A percentile compares a stretch with the other conserved stretches of the same genome.
These are phyloP conservation scores for Misgurnus anguillicaudatus DNA, from an alignment of 2,113 vertebrate genomes.

Conservation along the genomic window DNA sequence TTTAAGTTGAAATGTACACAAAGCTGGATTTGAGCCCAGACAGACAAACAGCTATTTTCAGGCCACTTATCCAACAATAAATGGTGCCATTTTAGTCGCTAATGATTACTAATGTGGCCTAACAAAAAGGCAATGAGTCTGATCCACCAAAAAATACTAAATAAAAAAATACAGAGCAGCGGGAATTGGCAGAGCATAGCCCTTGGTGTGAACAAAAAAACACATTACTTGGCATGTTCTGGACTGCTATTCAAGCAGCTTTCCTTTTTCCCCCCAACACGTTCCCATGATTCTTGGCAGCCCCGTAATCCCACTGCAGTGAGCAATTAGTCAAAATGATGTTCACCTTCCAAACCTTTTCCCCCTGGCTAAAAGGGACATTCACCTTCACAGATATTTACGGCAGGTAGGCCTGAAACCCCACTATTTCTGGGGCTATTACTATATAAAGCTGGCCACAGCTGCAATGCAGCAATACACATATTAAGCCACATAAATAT, in stretches of 20 bases:
- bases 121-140: neutral
- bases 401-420: neutral
- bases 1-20: neutral
- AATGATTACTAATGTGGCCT: conserved; percentile 37
- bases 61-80: conserved; percentile 43
- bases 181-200: conserved; percentile 37
- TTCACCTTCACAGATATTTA: conserved; percentile 43
- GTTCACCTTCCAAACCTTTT: conserved; percentile 51
- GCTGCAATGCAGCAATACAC: conserved; percentile 22
- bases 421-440: neutral
- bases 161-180: conserved; percentile 6
- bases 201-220: conserved; percentile 21
- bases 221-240: conserved; percentile 45
- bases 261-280: neutral
- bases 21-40: conserved; percentile 4
- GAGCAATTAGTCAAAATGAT: conserved; percentile 53
- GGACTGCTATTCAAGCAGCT: conserved; percentile 33
- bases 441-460: conserved; percentile 5
- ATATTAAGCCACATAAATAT: conserved; percentile 1
- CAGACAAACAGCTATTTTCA: conserved; percentile 33
- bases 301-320: conserved; percentile 34
- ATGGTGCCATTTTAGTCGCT: conserved; percentile 49
- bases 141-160: conserved; percentile 7
- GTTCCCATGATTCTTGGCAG: conserved; percentile 47
- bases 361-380: conserved; percentile 48